Evolutionary conservation across 1,140 invertebrate species (phyloP).

Genomic region (Drosophila pseudoobscura): DNA sequence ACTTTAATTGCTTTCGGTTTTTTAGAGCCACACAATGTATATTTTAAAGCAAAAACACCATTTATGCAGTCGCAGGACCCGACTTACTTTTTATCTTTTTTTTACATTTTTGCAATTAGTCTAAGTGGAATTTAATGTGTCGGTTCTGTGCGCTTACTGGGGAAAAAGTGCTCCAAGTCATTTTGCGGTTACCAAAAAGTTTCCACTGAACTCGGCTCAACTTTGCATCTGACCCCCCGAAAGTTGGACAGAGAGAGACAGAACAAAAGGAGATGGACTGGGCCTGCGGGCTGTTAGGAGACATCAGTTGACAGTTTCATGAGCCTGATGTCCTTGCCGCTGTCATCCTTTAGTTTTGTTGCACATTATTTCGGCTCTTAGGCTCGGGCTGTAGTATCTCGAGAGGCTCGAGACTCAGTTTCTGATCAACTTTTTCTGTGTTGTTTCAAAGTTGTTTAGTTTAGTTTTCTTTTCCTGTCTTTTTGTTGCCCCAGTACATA

Average conservation of each 20-base stretch:
- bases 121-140: conserved; percentile 78
- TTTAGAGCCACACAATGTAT: conserved; percentile 41
- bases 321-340: conserved; percentile 27
- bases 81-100: not conserved
- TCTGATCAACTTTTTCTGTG: conserved; percentile 38
- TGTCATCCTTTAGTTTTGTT: conserved; percentile 47
- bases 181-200: conserved; percentile 73
- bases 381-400: conserved; percentile 9
- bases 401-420: conserved; percentile 1
- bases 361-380: conserved; percentile 51
- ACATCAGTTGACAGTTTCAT: conserved; percentile 55
- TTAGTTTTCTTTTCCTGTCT: conserved; percentile 27
- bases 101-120: conserved; percentile 67
- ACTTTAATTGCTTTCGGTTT: conserved; percentile 71
- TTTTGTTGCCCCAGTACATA: conserved; percentile 11
- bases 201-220: conserved; percentile 50
- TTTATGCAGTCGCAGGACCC: conserved; percentile 17
- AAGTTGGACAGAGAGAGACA: conserved; percentile 30
- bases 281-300: not conserved
- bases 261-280: not conserved
- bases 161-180: conserved; percentile 67
- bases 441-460: conserved; percentile 43
- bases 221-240: conserved; percentile 64
- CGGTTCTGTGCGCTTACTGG: conserved; percentile 31
- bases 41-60: conserved; percentile 42